Conservation (phyloP, 2,113 vertebrate species). For the Panurus biarmicus region DNA sequence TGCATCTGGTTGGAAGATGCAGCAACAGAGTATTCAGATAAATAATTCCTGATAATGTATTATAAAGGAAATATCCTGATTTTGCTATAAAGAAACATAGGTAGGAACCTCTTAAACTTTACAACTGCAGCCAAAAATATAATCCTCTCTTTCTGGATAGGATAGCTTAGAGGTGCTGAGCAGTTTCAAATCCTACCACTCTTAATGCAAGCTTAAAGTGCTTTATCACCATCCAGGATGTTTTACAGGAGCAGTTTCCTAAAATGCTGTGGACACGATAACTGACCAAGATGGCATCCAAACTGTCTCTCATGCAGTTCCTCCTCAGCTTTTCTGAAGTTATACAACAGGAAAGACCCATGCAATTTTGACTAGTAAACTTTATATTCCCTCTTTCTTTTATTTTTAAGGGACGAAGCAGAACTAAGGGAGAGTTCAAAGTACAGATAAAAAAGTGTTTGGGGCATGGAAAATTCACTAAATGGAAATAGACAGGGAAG, state of each 20-base stretch:
- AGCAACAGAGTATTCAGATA: not conserved
- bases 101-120: not conserved
- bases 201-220: not conserved
- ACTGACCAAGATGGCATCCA: not conserved
- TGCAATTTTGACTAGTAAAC: not conserved
- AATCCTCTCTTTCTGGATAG: constrained; percentile 9
- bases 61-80: not conserved
- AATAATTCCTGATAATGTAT: not conserved
- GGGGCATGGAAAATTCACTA: not conserved
- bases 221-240: not conserved
- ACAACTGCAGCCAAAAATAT: not conserved
- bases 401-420: not conserved
- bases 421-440: not conserved
- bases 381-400: not conserved
- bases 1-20: not conserved
- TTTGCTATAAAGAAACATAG: not conserved
- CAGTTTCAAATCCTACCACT: not conserved
- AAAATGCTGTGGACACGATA: not conserved
- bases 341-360: not conserved
- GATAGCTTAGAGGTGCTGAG: not conserved
- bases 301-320: not conserved
- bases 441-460: not conserved
- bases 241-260: not conserved
- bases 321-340: not conserved
- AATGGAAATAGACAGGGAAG: not conserved